Base-by-base conservation (phyloP, 1,140 invertebrate genomes). In the Harlomillsia oculata region DNA sequence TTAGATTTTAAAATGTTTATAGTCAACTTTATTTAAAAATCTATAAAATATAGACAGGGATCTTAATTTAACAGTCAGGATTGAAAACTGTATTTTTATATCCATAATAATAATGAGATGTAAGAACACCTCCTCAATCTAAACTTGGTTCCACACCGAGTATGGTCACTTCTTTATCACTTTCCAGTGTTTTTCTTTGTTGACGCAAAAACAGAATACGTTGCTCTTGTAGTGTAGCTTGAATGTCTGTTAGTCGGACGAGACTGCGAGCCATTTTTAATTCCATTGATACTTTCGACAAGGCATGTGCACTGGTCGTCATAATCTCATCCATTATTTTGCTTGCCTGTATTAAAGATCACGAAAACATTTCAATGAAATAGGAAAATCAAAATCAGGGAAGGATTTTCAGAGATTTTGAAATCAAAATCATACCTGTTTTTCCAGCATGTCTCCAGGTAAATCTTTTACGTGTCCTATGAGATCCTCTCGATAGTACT, bases 141-240 rank as follows among this genome's bases (percentile, higher is more conserved):
- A n/a, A n/a, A n/a, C n/a, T 28, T 30, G 56, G 46, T 21, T 62
- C 60, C 20, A 63, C 56, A 44, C 62, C 62, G 6, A 64, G 51
- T 50, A 64, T 56, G 26, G 59, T 64, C 34, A 60, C 62, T 34
- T 49, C 51, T 34, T 62, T 56, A 51, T 46, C 52, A 76, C 88
- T 85, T 80, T 91, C 87, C 74, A 91, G 75, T 67, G 81, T 82
- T 73, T 84, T 82, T 67, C 89, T 89, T 80, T 89, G 87, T 75
- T 89, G 85, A 71, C 86, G 83, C 69, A 90, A 78, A 79, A 89
- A 90, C 77, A 91, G 82, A 73, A 90, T 85, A 78, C 92, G 92
- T 80, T 96, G 91, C 79, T 96, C 91, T 77, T 95, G 89, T 72
- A 96, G 76, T 59, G 92, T 96, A 54, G 92, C 89, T 77, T 93